A percentile compares a stretch with the other conserved stretches of the same genome.
phyloP scores from a whole-genome alignment of 2,797 vertebrate species.

The Darevskia mixta region DNA sequence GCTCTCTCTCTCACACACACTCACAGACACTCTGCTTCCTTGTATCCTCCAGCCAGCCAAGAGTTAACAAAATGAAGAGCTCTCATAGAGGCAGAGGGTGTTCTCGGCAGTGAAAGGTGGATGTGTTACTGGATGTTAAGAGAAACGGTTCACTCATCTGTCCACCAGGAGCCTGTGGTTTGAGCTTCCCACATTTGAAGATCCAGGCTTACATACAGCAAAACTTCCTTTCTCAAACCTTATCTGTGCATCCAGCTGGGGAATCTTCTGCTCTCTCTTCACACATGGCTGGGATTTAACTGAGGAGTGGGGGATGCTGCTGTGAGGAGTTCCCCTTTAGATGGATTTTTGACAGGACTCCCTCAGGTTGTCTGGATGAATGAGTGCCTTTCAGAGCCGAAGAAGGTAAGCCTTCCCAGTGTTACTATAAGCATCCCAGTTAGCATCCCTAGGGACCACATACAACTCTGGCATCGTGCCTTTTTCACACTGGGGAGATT shows the following conservation, averaged over 20 bases:
- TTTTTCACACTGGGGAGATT: fast-evolving
- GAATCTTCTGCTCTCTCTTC: background rate
- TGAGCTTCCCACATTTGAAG: background rate
- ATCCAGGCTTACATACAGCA: background rate
- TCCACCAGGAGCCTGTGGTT: background rate
- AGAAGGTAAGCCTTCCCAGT: slow-evolving; percentile 70
- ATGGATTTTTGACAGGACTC: slow-evolving; percentile 12
- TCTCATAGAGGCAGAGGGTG: slow-evolving; percentile 33
- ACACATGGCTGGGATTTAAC: background rate
- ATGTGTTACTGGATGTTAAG: slow-evolving; percentile 23
- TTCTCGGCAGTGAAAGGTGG: slow-evolving; percentile 36
- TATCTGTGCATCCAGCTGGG: background rate
- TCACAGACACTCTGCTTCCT: slow-evolving; percentile 15
- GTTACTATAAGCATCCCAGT: fast-evolving
- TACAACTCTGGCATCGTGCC: background rate
- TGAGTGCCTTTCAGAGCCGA: slow-evolving; percentile 54
- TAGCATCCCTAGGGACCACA: background rate
- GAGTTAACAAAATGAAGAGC: slow-evolving; percentile 63
- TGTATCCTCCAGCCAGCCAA: slow-evolving; percentile 41
- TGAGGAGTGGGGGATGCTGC: slow-evolving; percentile 13
- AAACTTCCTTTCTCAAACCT: slow-evolving; percentile 3
- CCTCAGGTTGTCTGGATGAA: slow-evolving; percentile 41
- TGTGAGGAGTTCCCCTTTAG: slow-evolving; percentile 16
- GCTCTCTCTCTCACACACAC: too few relatives aligned
- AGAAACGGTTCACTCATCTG: background rate